Evolutionary conservation across 2,797 vertebrate genomes (phyloP).

Genomic region (Psittacula derbiana): DNA sequence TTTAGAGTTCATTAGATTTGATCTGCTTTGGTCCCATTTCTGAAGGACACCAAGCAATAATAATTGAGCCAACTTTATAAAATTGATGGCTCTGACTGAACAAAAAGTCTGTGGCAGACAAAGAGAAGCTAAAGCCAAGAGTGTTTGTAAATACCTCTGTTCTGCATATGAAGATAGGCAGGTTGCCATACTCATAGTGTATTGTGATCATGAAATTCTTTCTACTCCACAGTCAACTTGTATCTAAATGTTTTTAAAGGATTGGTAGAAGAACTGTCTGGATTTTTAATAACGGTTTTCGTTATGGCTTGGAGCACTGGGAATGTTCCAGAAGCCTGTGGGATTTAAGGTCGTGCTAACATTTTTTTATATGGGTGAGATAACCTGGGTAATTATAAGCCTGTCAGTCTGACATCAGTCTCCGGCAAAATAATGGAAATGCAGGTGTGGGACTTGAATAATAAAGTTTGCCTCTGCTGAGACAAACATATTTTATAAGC

Average conservation of each 20-base stretch:
- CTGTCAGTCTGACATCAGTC: slow-evolving; percentile 6
- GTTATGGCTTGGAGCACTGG: neutral
- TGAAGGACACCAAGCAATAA: neutral
- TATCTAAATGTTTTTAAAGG: neutral
- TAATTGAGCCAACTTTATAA: neutral
- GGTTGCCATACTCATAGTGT: neutral
- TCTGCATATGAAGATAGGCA: neutral
- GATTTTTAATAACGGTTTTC: neutral
- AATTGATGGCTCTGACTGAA: neutral
- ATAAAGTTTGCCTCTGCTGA: neutral
- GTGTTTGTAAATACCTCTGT: neutral
- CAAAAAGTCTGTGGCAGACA: neutral
- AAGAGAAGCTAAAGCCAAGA: neutral
- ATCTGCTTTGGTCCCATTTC: neutral
- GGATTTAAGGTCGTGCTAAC: neutral
- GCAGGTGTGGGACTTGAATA: neutral
- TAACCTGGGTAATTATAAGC: slow-evolving; percentile 1
- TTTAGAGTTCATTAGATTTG: neutral
- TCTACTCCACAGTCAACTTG: neutral
- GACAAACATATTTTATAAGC: neutral
- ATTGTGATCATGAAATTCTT: neutral
- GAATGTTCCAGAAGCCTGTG: neutral
- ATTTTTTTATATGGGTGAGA: neutral
- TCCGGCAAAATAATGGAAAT: slow-evolving; percentile 15
- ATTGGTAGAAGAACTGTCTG: neutral